These are phyloP conservation scores for Oncorhynchus keta DNA, from an alignment of 2,113 vertebrate genomes.

Conservation along the genomic window DNA sequence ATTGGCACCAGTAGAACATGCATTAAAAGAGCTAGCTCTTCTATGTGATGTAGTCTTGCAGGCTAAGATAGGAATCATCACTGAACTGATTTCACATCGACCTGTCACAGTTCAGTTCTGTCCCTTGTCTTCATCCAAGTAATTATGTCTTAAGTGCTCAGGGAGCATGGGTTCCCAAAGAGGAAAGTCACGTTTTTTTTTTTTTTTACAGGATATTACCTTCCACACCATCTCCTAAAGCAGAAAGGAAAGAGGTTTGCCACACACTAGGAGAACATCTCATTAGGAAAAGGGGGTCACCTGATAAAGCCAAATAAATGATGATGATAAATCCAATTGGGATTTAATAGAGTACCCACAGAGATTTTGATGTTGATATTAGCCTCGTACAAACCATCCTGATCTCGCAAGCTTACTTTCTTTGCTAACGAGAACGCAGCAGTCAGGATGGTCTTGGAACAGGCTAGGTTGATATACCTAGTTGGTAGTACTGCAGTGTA, in stretches of 20 bases:
- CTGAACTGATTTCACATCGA: conserved; percentile 1
- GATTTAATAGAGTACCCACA: background rate
- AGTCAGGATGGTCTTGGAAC: too few relatives aligned
- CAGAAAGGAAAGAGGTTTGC: background rate
- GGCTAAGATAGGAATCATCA: conserved; percentile 12
- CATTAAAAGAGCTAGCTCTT: background rate
- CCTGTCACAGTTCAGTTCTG: background rate
- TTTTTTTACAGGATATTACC: background rate
- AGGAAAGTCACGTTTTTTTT: background rate
- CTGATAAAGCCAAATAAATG: background rate
- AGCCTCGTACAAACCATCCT: background rate
- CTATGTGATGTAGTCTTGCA: background rate
- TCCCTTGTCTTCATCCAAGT: conserved; percentile 1
- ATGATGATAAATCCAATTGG: background rate
- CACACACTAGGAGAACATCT: background rate
- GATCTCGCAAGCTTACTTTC: too few relatives aligned
- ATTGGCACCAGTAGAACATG: background rate
- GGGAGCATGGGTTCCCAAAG: background rate
- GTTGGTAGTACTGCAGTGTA: too few relatives aligned
- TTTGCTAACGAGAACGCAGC: too few relatives aligned
- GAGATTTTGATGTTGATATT: background rate
- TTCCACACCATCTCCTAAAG: background rate
- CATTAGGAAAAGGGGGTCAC: background rate
- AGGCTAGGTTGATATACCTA: too few relatives aligned
- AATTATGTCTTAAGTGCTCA: conserved; percentile 1